Conservation (phyloP, 2,888 invertebrate species). For the Portevinia maculata region DNA sequence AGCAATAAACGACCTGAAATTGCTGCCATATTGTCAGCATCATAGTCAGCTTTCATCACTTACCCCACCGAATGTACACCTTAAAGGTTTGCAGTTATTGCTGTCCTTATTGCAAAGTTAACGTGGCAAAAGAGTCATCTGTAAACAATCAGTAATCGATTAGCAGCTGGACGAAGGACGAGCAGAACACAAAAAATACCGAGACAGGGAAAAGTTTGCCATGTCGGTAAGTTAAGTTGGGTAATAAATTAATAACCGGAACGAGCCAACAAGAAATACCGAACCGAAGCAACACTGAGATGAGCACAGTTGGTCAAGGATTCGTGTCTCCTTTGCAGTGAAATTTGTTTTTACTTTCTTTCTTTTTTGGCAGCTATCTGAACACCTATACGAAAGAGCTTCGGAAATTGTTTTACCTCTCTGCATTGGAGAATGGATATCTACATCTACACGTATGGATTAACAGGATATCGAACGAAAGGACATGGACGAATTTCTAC, state of each 20-base stretch:
- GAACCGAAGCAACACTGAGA: slow-evolving; percentile 28
- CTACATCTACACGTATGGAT: slow-evolving; percentile 32
- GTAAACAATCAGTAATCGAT: slow-evolving; percentile 73
- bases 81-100: slow-evolving; percentile 59
- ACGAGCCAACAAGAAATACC: slow-evolving; percentile 68
- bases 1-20: slow-evolving; percentile 73
- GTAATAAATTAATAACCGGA: slow-evolving; percentile 74
- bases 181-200: slow-evolving; percentile 7
- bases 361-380: slow-evolving; percentile 15
- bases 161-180: slow-evolving; percentile 69
- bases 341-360: slow-evolving; percentile 33
- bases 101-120: slow-evolving; percentile 27
- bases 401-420: slow-evolving; percentile 65
- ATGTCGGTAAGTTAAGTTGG: slow-evolving; percentile 69
- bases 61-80: slow-evolving; percentile 43
- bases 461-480: slow-evolving; percentile 57
- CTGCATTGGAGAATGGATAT: neutral
- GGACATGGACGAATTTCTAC: slow-evolving; percentile 40
- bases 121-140: slow-evolving; percentile 66
- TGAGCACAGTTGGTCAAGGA: slow-evolving; percentile 74
- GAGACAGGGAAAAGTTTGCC: slow-evolving; percentile 65
- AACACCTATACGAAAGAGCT: slow-evolving; percentile 57
- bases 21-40: slow-evolving; percentile 72
- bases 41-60: slow-evolving; percentile 55
- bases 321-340: slow-evolving; percentile 38